Evolutionary conservation across 2,113 vertebrate genomes (phyloP).

Genomic region (Columba janthina): DNA sequence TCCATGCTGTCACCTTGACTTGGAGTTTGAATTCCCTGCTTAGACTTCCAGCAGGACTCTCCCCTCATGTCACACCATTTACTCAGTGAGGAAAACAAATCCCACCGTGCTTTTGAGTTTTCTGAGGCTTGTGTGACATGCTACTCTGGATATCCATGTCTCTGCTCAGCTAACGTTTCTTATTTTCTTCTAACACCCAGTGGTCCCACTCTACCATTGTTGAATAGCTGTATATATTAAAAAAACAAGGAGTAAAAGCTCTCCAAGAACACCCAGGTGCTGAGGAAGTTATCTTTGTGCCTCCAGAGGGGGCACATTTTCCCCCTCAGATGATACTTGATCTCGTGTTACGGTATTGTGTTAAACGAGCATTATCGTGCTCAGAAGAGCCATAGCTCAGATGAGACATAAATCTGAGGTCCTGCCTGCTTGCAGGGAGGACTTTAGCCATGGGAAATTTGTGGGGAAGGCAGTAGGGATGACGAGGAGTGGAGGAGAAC

Average conservation of each 20-base stretch:
- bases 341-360: background rate
- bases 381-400: background rate
- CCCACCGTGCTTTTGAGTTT: slow-evolving; percentile 2
- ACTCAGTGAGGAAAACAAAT: background rate
- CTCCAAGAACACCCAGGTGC: slow-evolving; percentile 34
- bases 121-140: background rate
- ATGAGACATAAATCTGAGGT: background rate
- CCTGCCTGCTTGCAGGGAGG: background rate
- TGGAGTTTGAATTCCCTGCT: slow-evolving; percentile 37
- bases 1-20: slow-evolving; percentile 34
- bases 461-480: background rate
- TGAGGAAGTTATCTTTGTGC: slow-evolving; percentile 15
- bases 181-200: background rate
- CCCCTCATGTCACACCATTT: slow-evolving; percentile 7
- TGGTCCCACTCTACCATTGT: background rate
- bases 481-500: background rate
- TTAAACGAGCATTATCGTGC: background rate
- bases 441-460: background rate
- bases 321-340: slow-evolving; percentile 3
- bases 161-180: background rate
- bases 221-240: slow-evolving; percentile 9
- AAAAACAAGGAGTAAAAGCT: slow-evolving; percentile 22
- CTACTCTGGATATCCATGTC: background rate
- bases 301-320: background rate
- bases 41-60: slow-evolving; percentile 46